Percentiles rank a stretch among this genome's conserved stretches.
Evolutionary conservation across 2,888 invertebrate genomes (phyloP).

Genomic region (Cheilosia vulpina): DNA sequence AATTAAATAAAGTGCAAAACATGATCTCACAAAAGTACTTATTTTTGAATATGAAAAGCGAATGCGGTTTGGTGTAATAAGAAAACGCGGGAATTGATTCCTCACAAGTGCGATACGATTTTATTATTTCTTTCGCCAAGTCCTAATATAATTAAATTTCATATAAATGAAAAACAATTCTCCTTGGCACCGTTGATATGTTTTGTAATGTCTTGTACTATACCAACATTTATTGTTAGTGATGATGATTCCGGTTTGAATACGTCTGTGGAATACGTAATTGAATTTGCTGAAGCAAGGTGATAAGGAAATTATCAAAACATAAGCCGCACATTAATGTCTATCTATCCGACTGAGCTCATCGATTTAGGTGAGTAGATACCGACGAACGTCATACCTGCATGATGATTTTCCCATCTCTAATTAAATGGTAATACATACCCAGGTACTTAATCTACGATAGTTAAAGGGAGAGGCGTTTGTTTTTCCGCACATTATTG

Average conservation of each 20-base stretch:
- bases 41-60: constrained; percentile 40
- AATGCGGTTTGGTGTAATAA: constrained; percentile 53
- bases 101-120: constrained; percentile 28
- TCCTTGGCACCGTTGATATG: constrained; percentile 16
- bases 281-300: constrained; percentile 16
- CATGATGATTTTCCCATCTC: constrained; percentile 12
- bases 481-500: background rate
- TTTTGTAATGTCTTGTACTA: constrained; percentile 6
- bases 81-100: constrained; percentile 31
- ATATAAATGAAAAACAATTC: constrained; percentile 6
- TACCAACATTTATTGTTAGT: background rate
- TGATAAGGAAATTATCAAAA: constrained; percentile 30
- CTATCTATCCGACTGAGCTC: constrained; percentile 1
- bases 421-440: constrained; percentile 32
- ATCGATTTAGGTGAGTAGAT: constrained; percentile 40
- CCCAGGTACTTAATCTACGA: background rate
- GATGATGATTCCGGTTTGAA: constrained; percentile 43
- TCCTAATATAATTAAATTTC: constrained; percentile 10
- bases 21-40: constrained; percentile 36
- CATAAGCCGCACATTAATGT: constrained; percentile 8
- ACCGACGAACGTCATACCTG: background rate
- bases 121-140: constrained; percentile 1
- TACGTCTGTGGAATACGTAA: constrained; percentile 33
- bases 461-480: constrained; percentile 13
- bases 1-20: constrained; percentile 20